Evolutionary conservation across 2,888 invertebrate genomes (phyloP), one percentile per base, ranked within the genome.

Genomic region (Athalia circularis): DNA sequence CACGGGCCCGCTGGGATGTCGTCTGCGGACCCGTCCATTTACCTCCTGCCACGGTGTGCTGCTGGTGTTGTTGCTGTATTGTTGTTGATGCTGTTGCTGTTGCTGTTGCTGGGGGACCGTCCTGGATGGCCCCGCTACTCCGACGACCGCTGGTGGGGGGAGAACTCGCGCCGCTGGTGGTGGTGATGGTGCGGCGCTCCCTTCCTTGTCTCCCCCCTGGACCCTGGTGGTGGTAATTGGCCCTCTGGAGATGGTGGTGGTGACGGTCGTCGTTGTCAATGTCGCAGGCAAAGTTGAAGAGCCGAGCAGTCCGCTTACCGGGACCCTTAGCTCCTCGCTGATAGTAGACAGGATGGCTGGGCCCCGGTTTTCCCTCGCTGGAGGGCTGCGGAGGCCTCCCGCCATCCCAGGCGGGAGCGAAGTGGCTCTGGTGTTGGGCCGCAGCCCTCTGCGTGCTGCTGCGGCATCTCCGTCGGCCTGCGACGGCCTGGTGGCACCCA

Each of bases 331-430:
- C 13, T 57, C 57, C 57, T 57, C 57, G 57, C 57, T 57, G 57
- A 57, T 57, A 11, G 57, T 57, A 1, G 5, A 13, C 13, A 57
- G 57, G 43, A 1, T 15, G 9, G 62, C 29, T 15, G 62, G 15
- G 62, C 29, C 62, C 43, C 43, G 62, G 57, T 13, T 57, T 57
- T 4, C n/a, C 57, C 57, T 57, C n/a, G 57, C n/a, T 57, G 57
- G 57, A 57, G 57, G 57, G 57, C 57, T 57, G 57, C 57, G 9
- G 57, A 13, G n/a, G n/a, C 57, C 57, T 57, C 57, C 57, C 57
- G 57, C 57, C 57, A 15, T 29, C 29, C 62, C 62, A 4, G 62
- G 62, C 62, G 62, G 62, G 15, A 62, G 62, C 7, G 62, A 62
- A 29, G 62, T 29, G 5, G 62, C 62, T 29, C 62, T 62, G 62